These are phyloP conservation scores for Pseudomyrmex gracilis DNA, from an alignment of 1,140 invertebrate genomes.

Conservation along the genomic window DNA sequence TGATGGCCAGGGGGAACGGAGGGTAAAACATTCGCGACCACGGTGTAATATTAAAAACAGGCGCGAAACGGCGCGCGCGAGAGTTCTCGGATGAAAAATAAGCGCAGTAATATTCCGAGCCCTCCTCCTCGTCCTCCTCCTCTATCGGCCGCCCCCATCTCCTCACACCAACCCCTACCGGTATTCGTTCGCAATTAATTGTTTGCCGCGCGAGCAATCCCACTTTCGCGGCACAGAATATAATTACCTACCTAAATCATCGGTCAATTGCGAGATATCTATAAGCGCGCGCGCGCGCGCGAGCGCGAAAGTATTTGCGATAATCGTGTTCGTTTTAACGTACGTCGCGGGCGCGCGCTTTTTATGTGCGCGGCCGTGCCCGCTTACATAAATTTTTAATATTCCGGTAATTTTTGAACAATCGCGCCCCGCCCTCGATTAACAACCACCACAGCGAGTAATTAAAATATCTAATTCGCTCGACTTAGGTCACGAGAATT, in stretches of 20 bases:
- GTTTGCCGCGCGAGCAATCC: constrained; percentile 76
- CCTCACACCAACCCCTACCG: constrained; percentile 38
- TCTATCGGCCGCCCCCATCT: neutral
- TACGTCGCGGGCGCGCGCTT: constrained; percentile 27
- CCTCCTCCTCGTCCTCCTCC: constrained; percentile 32
- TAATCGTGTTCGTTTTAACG: constrained; percentile 50
- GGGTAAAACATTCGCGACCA: constrained; percentile 74
- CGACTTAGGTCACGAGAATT: constrained; percentile 39
- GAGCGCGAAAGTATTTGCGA: constrained; percentile 54
- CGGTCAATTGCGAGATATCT: constrained; percentile 73
- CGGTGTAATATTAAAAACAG: constrained; percentile 78
- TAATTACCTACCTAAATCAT: constrained; percentile 77
- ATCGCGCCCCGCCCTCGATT: constrained; percentile 32
- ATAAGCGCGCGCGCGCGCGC: constrained; percentile 51
- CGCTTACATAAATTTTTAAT: constrained; percentile 54
- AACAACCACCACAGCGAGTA: constrained; percentile 32
- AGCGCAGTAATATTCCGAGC: constrained; percentile 74
- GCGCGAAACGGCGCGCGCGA: constrained; percentile 72
- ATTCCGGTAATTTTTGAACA: constrained; percentile 42
- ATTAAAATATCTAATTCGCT: constrained; percentile 61
- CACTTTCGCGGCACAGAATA: constrained; percentile 75
- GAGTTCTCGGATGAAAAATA: constrained; percentile 74
- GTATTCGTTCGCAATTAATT: constrained; percentile 77
- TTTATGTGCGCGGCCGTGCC: constrained; percentile 39
- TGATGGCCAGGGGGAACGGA: constrained; percentile 32